Base-by-base conservation (phyloP, 2,888 invertebrate genomes). In the Andrena dorsata region DNA sequence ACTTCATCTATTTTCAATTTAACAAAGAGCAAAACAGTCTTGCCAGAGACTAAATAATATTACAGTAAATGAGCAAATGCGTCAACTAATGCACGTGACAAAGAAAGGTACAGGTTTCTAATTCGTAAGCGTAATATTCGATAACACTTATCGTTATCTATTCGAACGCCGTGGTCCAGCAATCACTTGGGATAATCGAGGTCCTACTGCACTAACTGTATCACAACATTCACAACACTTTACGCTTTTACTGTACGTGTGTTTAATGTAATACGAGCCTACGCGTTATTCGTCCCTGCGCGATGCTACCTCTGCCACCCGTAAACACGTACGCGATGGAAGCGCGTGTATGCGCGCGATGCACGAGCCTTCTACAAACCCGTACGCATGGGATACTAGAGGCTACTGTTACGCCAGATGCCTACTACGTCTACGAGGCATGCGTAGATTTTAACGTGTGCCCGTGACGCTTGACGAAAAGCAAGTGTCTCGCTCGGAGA, bases 401-500 rank as follows among this genome's bases (percentile, higher is more conserved):
- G 78, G 69, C 85, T 80, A 79, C 80, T 86, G 84, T 87, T 88
- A 88, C 79, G 84, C 86, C 84, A 87, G 82, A 88, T 84, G 80
- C 82, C 83, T 80, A 80, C 81, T 85, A 85, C 65, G 82, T 85
- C 77, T 74, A 80, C 64, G 83, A 60, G 70, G 64, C 76, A 76
- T 51, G 72, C 63, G 69, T 86, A 73, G 77, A 84, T 80, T 71
- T 84, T 75, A 73, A 82, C 66, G 65, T 68, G 51, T 68, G 70
- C 32, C 73, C 69, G 51, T 87, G 64, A 77, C 64, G 72, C 76
- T 79, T 63, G 79, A 70, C 63, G 68, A 73, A 79, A 70, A 84
- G 60, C 79, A 60, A 69, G 64, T 58, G 56, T 30, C 26, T 23
- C 26, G 20, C 23, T 51, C 49, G 16, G 16, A 32, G 47, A 63